Base-by-base conservation (phyloP, 2,797 vertebrate genomes). In the Diglossa cyanea region DNA sequence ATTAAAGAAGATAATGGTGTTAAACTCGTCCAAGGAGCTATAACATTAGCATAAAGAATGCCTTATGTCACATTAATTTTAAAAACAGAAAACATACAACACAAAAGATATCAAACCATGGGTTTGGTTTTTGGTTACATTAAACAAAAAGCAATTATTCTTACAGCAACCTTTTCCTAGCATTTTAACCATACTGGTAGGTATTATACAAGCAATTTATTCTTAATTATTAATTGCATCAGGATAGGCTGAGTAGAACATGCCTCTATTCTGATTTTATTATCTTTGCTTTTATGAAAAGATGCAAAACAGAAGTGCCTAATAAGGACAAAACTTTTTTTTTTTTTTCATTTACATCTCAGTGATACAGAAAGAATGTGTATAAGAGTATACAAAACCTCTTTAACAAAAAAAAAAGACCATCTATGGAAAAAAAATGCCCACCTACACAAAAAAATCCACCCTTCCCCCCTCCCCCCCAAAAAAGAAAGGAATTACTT, bases 41-140 rank as follows among this genome's bases (percentile, higher is more conserved):
- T 97, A 98, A 98, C 84, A 98, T 97, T 98, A 98, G 96, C 97
- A 97, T 98, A 97, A 98, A 97, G 93, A 97, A 97, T 97, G 97
- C 89, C 95, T 94, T 94, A 94, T 97, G 95, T 95, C 95, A 97
- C 96, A 96, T 98, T 97, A 98, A 98, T 98, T 98, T 97, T 93
- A 97, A 97, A 97, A 97, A 77, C 91, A 96, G 94, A 97, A 98
- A 98, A 98, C 91, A 98, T 51, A 82, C 73, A 97, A 95, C 79
- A 95, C 76, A 94, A 91, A 94, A 95, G 92, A 96, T 89, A 96
- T 58, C 87, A 73, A 96, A 75, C 84, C 77, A 65, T 11, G 66
- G 57, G 81, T 96, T 82, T 96, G 92, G 57, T 94, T 96, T 95
- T 95, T 84, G 76, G 91, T 92, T 96, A 93, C 76, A 92, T 95